phyloP scores from a whole-genome alignment of 2,797 vertebrate species.

The Danionella dracula region DNA sequence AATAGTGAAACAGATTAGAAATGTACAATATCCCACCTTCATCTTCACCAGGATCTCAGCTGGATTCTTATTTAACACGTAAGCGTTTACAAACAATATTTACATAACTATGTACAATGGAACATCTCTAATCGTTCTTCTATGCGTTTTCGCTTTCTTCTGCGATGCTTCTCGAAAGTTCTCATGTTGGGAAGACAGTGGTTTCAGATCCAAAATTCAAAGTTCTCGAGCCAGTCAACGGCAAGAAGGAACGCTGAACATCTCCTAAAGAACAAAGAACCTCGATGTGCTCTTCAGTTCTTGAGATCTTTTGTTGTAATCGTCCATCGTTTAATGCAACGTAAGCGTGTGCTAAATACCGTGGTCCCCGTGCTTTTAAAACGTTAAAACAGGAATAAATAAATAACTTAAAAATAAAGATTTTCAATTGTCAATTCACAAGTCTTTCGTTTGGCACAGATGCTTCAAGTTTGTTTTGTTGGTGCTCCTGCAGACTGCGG shows the following conservation, averaged over 20 bases:
- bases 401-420: constrained; percentile 60
- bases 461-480: constrained; percentile 17
- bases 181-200: constrained; percentile 4
- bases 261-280: background rate
- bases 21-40: constrained; percentile 12
- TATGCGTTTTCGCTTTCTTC: constrained; percentile 1
- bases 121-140: constrained; percentile 12
- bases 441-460: constrained; percentile 31
- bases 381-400: constrained; percentile 59
- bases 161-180: constrained; percentile 6
- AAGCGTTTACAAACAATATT: constrained; percentile 23
- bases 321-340: constrained; percentile 1
- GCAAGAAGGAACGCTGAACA: constrained; percentile 3
- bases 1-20: constrained; percentile 12
- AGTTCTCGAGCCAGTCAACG: constrained; percentile 10
- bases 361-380: constrained; percentile 29
- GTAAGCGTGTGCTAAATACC: constrained; percentile 2
- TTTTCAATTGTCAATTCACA: constrained; percentile 31
- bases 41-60: constrained; percentile 12
- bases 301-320: background rate
- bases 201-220: constrained; percentile 5
- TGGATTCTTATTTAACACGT: constrained; percentile 14
- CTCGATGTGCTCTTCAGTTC: constrained; percentile 2
- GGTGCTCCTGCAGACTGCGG: background rate
- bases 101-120: constrained; percentile 33